Evolutionary conservation across 2,113 vertebrate species (phyloP).

Genomic region (Microcebus lehilahytsara): DNA sequence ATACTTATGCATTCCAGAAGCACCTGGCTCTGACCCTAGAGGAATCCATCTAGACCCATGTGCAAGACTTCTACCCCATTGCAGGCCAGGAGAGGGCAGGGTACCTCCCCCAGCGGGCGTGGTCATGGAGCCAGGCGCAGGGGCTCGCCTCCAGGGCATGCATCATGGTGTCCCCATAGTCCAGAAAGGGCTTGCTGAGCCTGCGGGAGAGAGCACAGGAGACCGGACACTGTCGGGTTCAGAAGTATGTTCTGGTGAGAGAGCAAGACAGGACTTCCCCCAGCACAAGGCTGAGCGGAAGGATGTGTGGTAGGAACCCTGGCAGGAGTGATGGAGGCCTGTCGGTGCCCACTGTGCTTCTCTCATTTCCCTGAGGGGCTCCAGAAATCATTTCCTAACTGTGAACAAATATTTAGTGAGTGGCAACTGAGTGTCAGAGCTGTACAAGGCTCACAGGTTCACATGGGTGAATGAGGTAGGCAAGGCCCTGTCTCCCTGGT

Average conservation of each 20-base stretch:
- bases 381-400: background rate
- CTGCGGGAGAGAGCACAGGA: slow-evolving; percentile 72
- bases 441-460: background rate
- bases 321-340: background rate
- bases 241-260: background rate
- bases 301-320: background rate
- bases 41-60: background rate
- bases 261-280: background rate
- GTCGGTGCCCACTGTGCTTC: background rate
- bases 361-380: background rate
- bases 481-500: background rate
- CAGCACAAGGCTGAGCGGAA: background rate
- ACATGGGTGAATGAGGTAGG: background rate
- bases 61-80: background rate
- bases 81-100: background rate
- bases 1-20: background rate
- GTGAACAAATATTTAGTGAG: background rate
- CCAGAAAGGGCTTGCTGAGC: slow-evolving; percentile 86
- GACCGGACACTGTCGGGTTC: background rate
- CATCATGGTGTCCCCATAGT: slow-evolving; percentile 87
- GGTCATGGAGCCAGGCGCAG: slow-evolving; percentile 84
- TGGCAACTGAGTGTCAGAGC: background rate
- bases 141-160: slow-evolving; percentile 86
- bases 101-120: slow-evolving; percentile 89
- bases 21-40: background rate